Evolutionary conservation across 2,113 vertebrate species (phyloP), one percentile per base, ranked within the genome.

Genomic region (Romanogobio albipinnatus): DNA sequence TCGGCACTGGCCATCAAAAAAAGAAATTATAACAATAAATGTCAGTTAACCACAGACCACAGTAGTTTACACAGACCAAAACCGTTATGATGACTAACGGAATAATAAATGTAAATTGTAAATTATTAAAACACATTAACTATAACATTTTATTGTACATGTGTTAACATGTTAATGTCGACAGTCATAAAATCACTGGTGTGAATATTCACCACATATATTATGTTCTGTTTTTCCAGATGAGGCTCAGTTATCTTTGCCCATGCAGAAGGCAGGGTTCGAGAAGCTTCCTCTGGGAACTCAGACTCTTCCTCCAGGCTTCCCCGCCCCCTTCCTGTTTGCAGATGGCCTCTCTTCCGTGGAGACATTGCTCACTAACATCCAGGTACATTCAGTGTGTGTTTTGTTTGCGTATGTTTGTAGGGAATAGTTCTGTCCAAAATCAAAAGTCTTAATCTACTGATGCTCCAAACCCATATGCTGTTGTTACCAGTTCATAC

Each of bases 321-420:
- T 97, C 84, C 95, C 95, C 1, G 95, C 95, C 2, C 95, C 95
- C 1, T 96, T 97, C 88, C 93, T 96, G 89, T 96, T 97, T 91
- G 95, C 95, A 61, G 96, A 97, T 89, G 95, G 95, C 66, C 91
- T 97, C 71, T 97, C 96, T 43, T 97, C 96, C 0, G 95, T 97
- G 92, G 96, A 97, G 92, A 96, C 96, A 84, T 93, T 97, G 90
- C 92, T 97, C 92, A 96, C 96, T 92, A 97, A 97, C 92, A 97
- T 97, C 92, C 96, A 97, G 96, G 96, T 97, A 86, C 36, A 36
- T 26, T 2, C 33, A 47, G 33, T 81, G 33, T 43, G 68, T 47
- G 74, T 79, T 33, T 56, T 82, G 29, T 82, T 56, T 78, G n/a
- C 39, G 39, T 56, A 62, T 71, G 62, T 75, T 33, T 81, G 29